These are phyloP conservation scores for Martes martes DNA, from an alignment of 2,113 vertebrate genomes.

Conservation along the genomic window DNA sequence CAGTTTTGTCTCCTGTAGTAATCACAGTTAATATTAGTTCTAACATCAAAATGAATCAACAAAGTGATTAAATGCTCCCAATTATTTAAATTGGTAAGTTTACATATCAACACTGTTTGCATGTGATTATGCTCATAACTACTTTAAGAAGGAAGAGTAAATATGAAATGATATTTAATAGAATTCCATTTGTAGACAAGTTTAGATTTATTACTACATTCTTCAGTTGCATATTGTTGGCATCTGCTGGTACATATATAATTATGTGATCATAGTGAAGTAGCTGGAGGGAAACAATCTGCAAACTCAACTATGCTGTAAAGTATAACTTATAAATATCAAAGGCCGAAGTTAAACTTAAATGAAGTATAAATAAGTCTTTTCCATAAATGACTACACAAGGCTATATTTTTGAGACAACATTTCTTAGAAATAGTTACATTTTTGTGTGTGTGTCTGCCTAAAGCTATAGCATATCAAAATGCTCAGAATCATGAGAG, in stretches of 20 bases:
- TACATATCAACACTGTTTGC: not conserved
- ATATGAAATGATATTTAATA: not conserved
- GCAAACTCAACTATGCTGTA: conserved; percentile 29
- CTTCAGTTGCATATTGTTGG: not conserved
- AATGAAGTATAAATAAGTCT: conserved; percentile 32
- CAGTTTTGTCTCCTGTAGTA: not conserved
- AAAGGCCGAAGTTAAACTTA: conserved; percentile 1
- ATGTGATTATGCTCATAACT: not conserved
- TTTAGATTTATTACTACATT: conserved; percentile 53
- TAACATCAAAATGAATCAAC: not conserved
- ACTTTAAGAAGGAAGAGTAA: not conserved
- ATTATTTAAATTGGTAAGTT: not conserved
- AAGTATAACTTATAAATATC: conserved; percentile 49
- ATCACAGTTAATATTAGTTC: not conserved
- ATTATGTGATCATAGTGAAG: conserved; percentile 59
- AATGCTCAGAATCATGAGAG: not conserved
- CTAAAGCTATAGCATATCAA: not conserved
- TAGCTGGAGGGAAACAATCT: conserved; percentile 51
- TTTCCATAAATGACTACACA: conserved; percentile 27
- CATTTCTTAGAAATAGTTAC: conserved; percentile 1
- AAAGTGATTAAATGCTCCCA: not conserved
- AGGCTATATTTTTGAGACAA: not conserved
- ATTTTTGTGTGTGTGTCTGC: not conserved
- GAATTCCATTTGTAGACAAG: not conserved
- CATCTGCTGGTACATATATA: conserved; percentile 26